phyloP scores from a whole-genome alignment of 2,888 invertebrate genomes.

The Drosophila kambysellisi region DNA sequence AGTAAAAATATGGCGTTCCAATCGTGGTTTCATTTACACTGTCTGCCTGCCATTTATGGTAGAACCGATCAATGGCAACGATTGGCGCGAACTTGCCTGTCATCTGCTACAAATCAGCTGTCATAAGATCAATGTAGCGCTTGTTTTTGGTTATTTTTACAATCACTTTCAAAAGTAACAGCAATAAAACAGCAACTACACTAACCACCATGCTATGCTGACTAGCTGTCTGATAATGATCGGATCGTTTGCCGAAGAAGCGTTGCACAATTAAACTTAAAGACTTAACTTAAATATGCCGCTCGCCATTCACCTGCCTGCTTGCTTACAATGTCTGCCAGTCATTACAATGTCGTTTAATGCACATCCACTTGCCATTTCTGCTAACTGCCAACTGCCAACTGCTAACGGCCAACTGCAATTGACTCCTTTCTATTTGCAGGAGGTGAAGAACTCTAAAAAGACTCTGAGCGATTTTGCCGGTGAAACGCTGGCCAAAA shows the following conservation, averaged over 20 bases:
- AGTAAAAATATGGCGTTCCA: conserved; percentile 16
- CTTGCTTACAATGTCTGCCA: conserved; percentile 2
- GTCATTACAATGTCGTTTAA: conserved; percentile 58
- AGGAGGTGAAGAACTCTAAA: conserved; percentile 78
- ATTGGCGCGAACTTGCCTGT: conserved; percentile 76
- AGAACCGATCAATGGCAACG: conserved; percentile 57
- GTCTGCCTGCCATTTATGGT: conserved; percentile 64
- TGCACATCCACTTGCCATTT: conserved; percentile 1
- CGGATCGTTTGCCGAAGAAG: conserved; percentile 64
- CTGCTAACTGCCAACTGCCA: no score
- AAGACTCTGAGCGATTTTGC: conserved; percentile 75
- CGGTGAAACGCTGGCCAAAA: conserved; percentile 61
- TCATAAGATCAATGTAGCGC: conserved; percentile 60
- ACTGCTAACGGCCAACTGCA: not conserved
- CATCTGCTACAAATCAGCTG: conserved; percentile 79
- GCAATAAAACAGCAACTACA: conserved; percentile 47
- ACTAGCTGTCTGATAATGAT: conserved; percentile 58
- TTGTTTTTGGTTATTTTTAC: conserved; percentile 59
- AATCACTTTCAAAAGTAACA: conserved; percentile 73
- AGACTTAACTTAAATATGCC: conserved; percentile 45
- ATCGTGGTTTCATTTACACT: conserved; percentile 55
- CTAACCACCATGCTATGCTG: not conserved
- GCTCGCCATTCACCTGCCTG: conserved; percentile 58
- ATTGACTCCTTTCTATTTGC: conserved; percentile 12
- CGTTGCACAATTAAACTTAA: conserved; percentile 63